A percentile compares a stretch with the other conserved stretches of the same genome.
Conservation (phyloP, 1,140 invertebrate species). For the Pachypsylla venusta region DNA sequence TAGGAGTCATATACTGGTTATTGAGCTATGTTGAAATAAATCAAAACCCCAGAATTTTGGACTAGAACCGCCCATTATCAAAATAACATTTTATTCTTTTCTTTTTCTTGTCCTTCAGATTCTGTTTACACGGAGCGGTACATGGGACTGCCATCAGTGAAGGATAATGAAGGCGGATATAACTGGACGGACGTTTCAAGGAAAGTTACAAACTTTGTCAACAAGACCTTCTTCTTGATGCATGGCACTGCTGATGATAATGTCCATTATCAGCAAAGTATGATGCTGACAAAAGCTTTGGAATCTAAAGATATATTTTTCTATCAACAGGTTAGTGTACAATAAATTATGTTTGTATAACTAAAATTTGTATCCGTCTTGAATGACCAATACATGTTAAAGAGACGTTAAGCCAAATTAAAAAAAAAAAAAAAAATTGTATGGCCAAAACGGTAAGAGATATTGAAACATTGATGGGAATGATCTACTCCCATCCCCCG, state of each 20-base stretch:
- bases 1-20: no score
- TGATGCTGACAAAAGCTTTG: slow-evolving; percentile 67
- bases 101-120: slow-evolving; percentile 44
- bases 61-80: no score
- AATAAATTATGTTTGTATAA: background rate
- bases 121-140: slow-evolving; percentile 92
- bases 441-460: no score
- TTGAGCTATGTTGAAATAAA: no score
- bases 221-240: slow-evolving; percentile 68
- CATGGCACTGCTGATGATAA: slow-evolving; percentile 87
- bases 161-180: slow-evolving; percentile 66
- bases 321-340: slow-evolving; percentile 54
- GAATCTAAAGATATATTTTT: slow-evolving; percentile 70
- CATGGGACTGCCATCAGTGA: slow-evolving; percentile 65
- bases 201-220: slow-evolving; percentile 54
- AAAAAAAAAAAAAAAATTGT: no score
- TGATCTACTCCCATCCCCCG: background rate
- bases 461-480: background rate
- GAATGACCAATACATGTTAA: background rate
- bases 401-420: no score
- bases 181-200: slow-evolving; percentile 48
- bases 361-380: background rate
- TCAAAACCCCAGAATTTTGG: no score
- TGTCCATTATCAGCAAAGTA: slow-evolving; percentile 88
- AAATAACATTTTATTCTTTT: no score